Evolutionary conservation across 1,140 invertebrate genomes (phyloP).

Genomic region (Penaeus vannamei): DNA sequence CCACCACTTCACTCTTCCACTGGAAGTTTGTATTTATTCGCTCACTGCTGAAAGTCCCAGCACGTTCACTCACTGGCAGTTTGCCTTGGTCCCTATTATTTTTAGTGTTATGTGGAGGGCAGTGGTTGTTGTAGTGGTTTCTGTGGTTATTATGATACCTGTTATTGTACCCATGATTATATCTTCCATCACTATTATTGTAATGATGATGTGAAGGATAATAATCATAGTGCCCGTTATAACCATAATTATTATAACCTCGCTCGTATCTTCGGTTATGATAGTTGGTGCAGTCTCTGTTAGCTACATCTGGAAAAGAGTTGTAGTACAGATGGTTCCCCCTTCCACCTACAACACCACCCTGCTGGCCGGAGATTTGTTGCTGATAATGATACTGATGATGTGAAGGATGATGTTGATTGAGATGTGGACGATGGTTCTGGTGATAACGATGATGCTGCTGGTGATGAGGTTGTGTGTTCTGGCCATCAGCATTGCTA

Average conservation of each 20-base stretch:
- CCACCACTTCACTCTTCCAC: conserved; percentile 54
- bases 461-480: conserved; percentile 40
- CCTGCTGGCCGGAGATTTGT: conserved; percentile 14
- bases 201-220: conserved; percentile 33
- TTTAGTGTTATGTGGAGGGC: conserved; percentile 9
- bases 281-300: conserved; percentile 34
- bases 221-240: conserved; percentile 34
- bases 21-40: conserved; percentile 2
- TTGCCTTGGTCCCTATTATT: conserved; percentile 31
- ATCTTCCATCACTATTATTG: not conserved
- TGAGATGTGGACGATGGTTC: conserved; percentile 7
- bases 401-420: conserved; percentile 29
- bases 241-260: conserved; percentile 47
- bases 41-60: conserved; percentile 52
- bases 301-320: conserved; percentile 6
- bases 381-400: conserved; percentile 37
- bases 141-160: conserved; percentile 49
- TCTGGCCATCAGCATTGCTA: conserved; percentile 37
- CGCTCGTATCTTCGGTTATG: conserved; percentile 44
- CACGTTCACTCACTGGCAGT: conserved; percentile 48
- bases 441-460: conserved; percentile 17
- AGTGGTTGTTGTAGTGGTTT: conserved; percentile 23
- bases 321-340: conserved; percentile 47
- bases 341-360: not conserved
- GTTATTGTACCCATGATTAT: conserved; percentile 36